Evolutionary conservation across 2,113 vertebrate genomes (phyloP), one percentile per base, ranked within the genome.

Genomic region (Antigone vipio): DNA sequence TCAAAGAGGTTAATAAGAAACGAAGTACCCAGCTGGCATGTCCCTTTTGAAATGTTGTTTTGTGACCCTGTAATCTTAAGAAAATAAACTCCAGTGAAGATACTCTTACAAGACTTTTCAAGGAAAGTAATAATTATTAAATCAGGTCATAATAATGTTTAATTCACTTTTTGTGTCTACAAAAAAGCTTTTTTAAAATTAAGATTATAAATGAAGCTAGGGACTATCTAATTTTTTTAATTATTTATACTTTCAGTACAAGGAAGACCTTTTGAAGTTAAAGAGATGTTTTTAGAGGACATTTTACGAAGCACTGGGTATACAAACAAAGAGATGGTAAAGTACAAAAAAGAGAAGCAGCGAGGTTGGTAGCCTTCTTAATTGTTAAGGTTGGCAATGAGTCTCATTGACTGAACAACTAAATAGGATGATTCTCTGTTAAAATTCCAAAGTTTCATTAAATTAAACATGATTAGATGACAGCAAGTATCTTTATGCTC

Each of bases 251-350:
- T 97, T 98, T 86, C 95, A 98, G 98, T 99, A 95, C 98, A 98
- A 97, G 99, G 99, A 96, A 98, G 98, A 96, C 98, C 98, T 49
- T 99, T 98, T 98, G 99, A 99, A 91, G 99, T 99, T 79, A 99
- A 99, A 90, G 98, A 99, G 91, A 94, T 99, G 94, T 99, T 99
- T 98, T 90, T 99, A 91, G 99, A 99, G 97, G 99, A 99, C 85
- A 97, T 99, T 93, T 98, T 99, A 95, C 98, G 97, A 95, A 98
- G 98, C 67, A 99, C 99, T 26, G 98, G 98, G 9, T 99, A 99
- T 92, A 98, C 97, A 92, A 99, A 98, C 67, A 98, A 98, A 95
- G 98, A 98, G 87, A 98, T 99, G 98, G 55, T 89, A 9, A 99
- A 99, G 91, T 99, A 98, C 97, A 98, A 98, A 94, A 98, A 98